Evolutionary conservation across 2,797 vertebrate species (phyloP), one percentile per base, ranked within the genome.

Genomic region (Chelidonichthys spinosus): DNA sequence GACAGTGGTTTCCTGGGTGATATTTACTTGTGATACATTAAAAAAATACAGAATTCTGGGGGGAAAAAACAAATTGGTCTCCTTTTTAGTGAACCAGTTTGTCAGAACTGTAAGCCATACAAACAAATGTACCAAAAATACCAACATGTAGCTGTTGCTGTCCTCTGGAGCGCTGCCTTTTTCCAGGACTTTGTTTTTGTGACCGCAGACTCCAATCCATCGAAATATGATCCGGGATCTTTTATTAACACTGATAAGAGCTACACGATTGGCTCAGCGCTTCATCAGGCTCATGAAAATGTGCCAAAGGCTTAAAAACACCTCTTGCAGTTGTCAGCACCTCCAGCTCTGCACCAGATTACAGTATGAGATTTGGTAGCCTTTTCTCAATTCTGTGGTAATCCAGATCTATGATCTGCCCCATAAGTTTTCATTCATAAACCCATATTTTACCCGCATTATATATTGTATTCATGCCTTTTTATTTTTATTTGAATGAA

Each of bases 261-360:
- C 44, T 39, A 15, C n/a, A 5, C 4, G 35, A 61, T 40, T 55
- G 7, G 0, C 43, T 43, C n/a, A 13, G 61, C 5, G 3, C 35
- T 42, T 73, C 37, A 33, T 67, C 47, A 7, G 43, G 44, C 35
- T 60, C 11, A 14, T 9, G 4, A 46, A 36, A 67, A 5, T 15
- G 61, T 55, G 36, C 66, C 50, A 35, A n/a, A 64, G 65, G 72
- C 72, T 69, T 37, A 15, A 47, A 75, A 55, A 42, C 7, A 13
- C n/a, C 5, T 6, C 35, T 25, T 10, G 9, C 63, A 15, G 15
- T 3, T 46, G 11, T 42, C 33, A n/a, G 43, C 42, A 25, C 36
- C 65, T 63, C 40, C 35, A 10, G 54, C 72, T 60, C 13, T 43
- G 43, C 15, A 17, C n/a, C 11, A 72, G 50, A 55, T 55, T 14